phyloP scores from a whole-genome alignment of 1,140 invertebrate genomes.

The Calephelis nemesis region DNA sequence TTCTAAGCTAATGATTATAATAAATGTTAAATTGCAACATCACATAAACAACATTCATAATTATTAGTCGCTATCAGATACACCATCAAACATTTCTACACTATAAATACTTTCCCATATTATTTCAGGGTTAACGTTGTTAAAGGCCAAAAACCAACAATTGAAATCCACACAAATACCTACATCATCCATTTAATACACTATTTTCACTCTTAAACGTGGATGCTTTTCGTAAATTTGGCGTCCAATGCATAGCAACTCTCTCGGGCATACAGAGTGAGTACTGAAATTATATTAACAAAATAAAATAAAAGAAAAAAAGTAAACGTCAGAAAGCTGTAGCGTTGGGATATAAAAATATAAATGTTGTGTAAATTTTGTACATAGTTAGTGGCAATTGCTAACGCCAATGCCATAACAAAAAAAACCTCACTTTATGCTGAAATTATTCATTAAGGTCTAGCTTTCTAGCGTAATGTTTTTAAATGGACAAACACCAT shows the following conservation, averaged over 20 bases:
- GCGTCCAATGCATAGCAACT: constrained; percentile 77
- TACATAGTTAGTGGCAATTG: too few species aligned
- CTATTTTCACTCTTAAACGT: constrained; percentile 77
- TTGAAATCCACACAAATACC: constrained; percentile 59
- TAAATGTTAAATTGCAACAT: constrained; percentile 67
- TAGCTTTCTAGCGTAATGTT: constrained; percentile 44
- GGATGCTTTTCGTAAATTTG: constrained; percentile 76
- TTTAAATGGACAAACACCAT: constrained; percentile 23
- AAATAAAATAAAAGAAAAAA: constrained; percentile 70
- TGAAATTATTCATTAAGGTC: constrained; percentile 13
- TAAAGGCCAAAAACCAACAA: constrained; percentile 52
- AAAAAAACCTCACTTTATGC: too few species aligned
- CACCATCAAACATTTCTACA: constrained; percentile 75
- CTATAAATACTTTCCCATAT: constrained; percentile 53
- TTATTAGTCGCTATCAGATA: constrained; percentile 66
- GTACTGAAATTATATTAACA: constrained; percentile 77
- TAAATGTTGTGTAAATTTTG: neutral
- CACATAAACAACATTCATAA: constrained; percentile 74
- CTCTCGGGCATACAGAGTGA: constrained; percentile 79
- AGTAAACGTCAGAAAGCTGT: constrained; percentile 20
- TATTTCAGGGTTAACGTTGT: constrained; percentile 44
- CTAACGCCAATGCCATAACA: too few species aligned
- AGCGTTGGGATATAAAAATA: neutral
- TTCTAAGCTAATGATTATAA: constrained; percentile 60
- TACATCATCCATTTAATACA: constrained; percentile 77